phyloP scores from a whole-genome alignment of 2,888 invertebrate genomes.

The Troides helena region DNA sequence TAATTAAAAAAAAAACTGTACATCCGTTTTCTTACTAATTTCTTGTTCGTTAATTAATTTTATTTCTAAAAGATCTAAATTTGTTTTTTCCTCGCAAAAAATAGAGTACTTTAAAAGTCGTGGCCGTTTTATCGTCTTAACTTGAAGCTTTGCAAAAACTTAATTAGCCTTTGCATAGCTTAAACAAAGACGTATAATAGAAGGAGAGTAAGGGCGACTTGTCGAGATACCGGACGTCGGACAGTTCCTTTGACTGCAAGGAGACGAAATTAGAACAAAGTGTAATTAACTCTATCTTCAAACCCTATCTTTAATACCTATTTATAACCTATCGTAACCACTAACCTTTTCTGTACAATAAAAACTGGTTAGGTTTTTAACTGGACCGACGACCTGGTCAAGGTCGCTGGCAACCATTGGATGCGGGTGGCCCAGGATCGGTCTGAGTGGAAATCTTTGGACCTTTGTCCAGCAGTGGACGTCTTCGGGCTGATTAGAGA shows the following conservation, averaged over 20 bases:
- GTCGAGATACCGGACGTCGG: constrained; percentile 5
- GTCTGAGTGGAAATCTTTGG: no score
- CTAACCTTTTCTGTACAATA: no score
- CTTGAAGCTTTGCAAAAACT: constrained; percentile 13
- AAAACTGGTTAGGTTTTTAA: no score
- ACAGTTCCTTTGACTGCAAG: constrained; percentile 16
- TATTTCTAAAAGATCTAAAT: no score
- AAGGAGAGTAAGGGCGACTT: constrained; percentile 1
- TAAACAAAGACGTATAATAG: constrained; percentile 17
- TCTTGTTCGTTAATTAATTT: neutral
- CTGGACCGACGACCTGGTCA: no score
- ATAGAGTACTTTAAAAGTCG: constrained; percentile 3
- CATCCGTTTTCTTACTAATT: neutral
- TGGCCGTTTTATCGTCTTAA: constrained; percentile 1
- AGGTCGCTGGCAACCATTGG: no score
- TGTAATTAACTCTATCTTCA: constrained; percentile 21
- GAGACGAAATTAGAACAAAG: constrained; percentile 12
- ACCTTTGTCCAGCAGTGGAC: no score
- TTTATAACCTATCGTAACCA: neutral
- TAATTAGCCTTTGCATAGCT: constrained; percentile 18
- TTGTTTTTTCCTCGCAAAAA: neutral
- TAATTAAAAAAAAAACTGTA: no score
- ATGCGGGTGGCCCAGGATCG: no score
- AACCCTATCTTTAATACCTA: neutral
- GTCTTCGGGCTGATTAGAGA: no score